Base-by-base conservation (phyloP, 2,797 vertebrate species). In the Merluccius polli region DNA sequence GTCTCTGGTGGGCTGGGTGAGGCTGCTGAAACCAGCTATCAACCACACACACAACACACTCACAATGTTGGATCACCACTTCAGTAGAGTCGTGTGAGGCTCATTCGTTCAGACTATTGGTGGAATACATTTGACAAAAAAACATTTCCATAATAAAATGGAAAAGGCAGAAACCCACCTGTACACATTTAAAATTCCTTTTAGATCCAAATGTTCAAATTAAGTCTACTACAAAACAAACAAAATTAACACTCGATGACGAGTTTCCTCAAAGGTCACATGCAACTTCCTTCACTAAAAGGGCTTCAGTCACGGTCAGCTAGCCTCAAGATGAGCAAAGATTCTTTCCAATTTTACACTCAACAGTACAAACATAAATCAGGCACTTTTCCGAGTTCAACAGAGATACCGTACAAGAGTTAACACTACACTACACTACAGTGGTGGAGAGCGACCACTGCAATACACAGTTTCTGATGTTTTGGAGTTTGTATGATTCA, bases 361-460 rank as follows among this genome's bases (percentile, higher is more conserved):
- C 82, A 84, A 88, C 75, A 48, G 86, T 82, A 86, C 85, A 79
- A 86, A 92, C 91, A 90, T 86, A 87, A 90, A 93, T 92, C 92
- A 95, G 94, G 94, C 94, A 95, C 94, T 95, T 95, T 78, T 90
- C 88, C 21, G 87, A 84, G 83, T 84, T 83, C 83, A 82, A 83
- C 29, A 89, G 85, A 87, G 83, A 86, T 80, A 82, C 83, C 27
- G 44, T 86, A 87, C 84, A 88, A 86, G 83, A 89, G 86, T 89
- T 84, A 85, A 85, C 79, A 74, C 69, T 79, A 72, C 71, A 27
- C n/a, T 5, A 5, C 2, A 9, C 24, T 8, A 11, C 9, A 27
- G 59, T 65, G 59, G 59, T 24, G n/a, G 59, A 65, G 59, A 65
- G 27, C 24, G 59, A n/a, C 59, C 59, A 27, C 59, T 65, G 59